Base-by-base conservation (phyloP, 2,888 invertebrate genomes). In the Lathronympha strigana region DNA sequence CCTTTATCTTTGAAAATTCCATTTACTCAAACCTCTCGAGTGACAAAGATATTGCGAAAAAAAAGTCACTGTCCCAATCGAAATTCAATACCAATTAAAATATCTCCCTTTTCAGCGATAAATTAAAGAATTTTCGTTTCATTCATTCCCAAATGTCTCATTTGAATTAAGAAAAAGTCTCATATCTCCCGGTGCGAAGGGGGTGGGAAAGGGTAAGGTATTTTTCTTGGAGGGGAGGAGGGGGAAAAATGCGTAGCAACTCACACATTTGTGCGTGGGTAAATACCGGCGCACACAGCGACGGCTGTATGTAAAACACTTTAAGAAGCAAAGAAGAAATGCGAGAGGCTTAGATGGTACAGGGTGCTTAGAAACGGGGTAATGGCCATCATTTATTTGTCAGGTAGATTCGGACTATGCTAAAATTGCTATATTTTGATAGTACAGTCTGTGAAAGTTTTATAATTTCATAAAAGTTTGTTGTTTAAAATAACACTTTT, bases 121-220 rank as follows among this genome's bases (percentile, higher is more conserved):
- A 91, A 90, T 90, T 89, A 90, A 87, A 84, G 87, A 87, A 90
- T 88, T 90, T 88, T 58, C 58, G 64, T 45, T 85, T 79, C 87
- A 90, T 90, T 88, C 88, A 89, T 89, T 79, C 84, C 87, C 87
- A 69, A 79, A 83, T 81, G 85, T 76, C 90, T 91, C 88, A 90
- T 92, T 91, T 91, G 91, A 92, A 92, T 92, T 91, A 92, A 90
- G 92, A 90, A 90, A 91, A 91, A 90, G 84, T 89, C 91, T 89
- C 91, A 92, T 91, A 92, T 92, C 91, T 91, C 89, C 88, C 88
- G 88, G 88, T 85, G 90, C 89, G 68, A 78, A 84, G 75, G 80
- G 80, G 80, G 82, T 84, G 86, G 77, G 76, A 81, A 79, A 77
- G 86, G 86, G 90, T 86, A 80, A 80, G 79, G 73, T 79, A 80